Evolutionary conservation across 2,888 invertebrate genomes (phyloP), one percentile per base, ranked within the genome.

Genomic region (Campoletis raptor): DNA sequence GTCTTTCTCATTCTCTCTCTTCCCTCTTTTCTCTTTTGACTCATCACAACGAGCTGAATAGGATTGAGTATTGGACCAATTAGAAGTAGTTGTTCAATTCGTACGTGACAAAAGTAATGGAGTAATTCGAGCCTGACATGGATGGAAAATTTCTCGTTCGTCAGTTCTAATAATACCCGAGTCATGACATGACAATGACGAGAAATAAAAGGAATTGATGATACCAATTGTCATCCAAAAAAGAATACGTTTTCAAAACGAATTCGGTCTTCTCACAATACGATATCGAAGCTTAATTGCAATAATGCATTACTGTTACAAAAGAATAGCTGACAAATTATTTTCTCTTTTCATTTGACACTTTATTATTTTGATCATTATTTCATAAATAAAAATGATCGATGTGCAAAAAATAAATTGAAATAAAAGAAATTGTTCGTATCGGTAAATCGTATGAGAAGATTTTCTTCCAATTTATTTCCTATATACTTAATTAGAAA

Each of bases 41-140:
- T 57, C 64, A 61, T 67, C 52, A 80, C 57, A 72, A 79, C 52
- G 72, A 72, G 52, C 54, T 40, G n/a, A 36, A 70, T 40, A 81
- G 45, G 81, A 85, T 85, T 81, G 80, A 77, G 48, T 76, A 57
- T 79, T 30, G 64, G 81, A 84, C 78, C 81, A 86, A 84, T 86
- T 86, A 79, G 73, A 79, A 73, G 69, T 54, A 78, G 37, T 81
- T 79, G 74, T 81, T 73, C 77, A 67, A 72, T 81, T 81, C 40
- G 74, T 84, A 84, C 86, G 86, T 86, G 86, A 79, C 81, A 42
- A 52, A 15, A 77, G 67, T 72, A 48, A 76, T 12, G 48, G 45
- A n/a, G 78, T 57, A 76, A 81, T 83, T 85, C 18, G 64, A 85
- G 70, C 54, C 64, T 57, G 72, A 80, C 70, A 78, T 42, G 76